phyloP scores from a whole-genome alignment of 2,888 invertebrate genomes.

The Cantharis lateralis region DNA sequence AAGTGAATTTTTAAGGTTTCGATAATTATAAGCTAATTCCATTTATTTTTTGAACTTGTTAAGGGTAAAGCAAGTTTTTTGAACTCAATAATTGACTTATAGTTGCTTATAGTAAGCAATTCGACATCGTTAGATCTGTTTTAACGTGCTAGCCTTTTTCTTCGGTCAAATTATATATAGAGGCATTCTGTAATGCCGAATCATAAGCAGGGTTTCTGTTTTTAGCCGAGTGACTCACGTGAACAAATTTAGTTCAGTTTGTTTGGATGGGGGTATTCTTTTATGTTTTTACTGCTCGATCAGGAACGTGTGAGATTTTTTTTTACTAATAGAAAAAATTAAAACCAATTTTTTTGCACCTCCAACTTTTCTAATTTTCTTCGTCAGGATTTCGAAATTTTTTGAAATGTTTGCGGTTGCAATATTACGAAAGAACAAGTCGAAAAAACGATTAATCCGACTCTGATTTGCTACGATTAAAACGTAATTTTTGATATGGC shows the following conservation, averaged over 20 bases:
- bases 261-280: conserved; percentile 46
- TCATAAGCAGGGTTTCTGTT: conserved; percentile 40
- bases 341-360: neutral
- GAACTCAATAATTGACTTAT: conserved; percentile 8
- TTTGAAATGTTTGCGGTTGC: neutral
- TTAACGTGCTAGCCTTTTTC: conserved; percentile 21
- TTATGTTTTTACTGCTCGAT: conserved; percentile 34
- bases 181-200: conserved; percentile 31
- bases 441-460: neutral
- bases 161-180: conserved; percentile 25
- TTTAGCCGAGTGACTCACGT: conserved; percentile 48
- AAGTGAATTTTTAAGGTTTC: neutral
- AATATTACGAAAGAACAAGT: neutral
- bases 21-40: neutral
- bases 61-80: conserved; percentile 8
- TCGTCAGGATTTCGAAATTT: neutral
- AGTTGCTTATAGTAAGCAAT: neutral
- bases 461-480: neutral
- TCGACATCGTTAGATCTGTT: conserved; percentile 9
- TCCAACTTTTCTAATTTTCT: neutral
- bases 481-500: neutral
- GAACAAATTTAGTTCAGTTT: conserved; percentile 48
- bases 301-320: conserved; percentile 30
- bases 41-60: neutral
- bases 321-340: neutral